These are phyloP conservation scores for Benitochromis conjunctus DNA, from an alignment of 2,113 vertebrate species.

Conservation along the genomic window DNA sequence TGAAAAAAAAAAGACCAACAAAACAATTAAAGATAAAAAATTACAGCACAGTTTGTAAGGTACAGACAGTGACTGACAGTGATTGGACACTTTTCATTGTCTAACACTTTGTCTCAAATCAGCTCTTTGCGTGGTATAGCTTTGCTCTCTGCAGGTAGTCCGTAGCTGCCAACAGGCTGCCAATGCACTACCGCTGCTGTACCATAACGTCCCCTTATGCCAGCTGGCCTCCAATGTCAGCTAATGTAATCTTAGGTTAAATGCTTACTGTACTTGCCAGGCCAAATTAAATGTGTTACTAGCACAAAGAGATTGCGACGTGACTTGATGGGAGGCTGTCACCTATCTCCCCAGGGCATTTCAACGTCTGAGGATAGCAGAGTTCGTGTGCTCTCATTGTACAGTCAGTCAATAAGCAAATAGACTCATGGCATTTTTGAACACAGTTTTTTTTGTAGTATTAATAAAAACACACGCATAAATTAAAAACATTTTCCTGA, in stretches of 20 bases:
- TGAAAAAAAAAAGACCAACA: neutral
- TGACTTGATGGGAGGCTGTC: slow-evolving; percentile 65
- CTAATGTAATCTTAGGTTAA: slow-evolving; percentile 58
- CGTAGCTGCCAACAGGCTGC: neutral
- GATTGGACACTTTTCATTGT: neutral
- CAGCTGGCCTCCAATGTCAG: slow-evolving; percentile 48
- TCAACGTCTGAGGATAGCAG: slow-evolving; percentile 29
- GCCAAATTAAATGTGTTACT: slow-evolving; percentile 55
- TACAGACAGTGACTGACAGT: neutral
- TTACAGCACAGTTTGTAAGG: neutral
- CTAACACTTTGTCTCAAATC: neutral
- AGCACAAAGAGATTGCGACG: slow-evolving; percentile 29
- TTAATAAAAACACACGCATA: neutral
- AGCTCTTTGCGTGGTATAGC: neutral
- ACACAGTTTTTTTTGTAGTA: neutral
- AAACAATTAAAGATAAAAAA: neutral
- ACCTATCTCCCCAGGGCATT: slow-evolving; percentile 59
- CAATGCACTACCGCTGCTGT: neutral
- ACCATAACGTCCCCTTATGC: neutral
- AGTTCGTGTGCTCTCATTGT: neutral
- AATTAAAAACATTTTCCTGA: neutral
- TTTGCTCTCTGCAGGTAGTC: neutral
- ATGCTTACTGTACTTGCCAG: slow-evolving; percentile 63
- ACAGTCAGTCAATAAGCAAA: neutral
- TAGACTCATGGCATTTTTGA: neutral